Percentiles rank a stretch among this genome's conserved stretches.
Evolutionary conservation across 2,113 vertebrate species (phyloP).

Genomic region (Copsychus sechellarum): DNA sequence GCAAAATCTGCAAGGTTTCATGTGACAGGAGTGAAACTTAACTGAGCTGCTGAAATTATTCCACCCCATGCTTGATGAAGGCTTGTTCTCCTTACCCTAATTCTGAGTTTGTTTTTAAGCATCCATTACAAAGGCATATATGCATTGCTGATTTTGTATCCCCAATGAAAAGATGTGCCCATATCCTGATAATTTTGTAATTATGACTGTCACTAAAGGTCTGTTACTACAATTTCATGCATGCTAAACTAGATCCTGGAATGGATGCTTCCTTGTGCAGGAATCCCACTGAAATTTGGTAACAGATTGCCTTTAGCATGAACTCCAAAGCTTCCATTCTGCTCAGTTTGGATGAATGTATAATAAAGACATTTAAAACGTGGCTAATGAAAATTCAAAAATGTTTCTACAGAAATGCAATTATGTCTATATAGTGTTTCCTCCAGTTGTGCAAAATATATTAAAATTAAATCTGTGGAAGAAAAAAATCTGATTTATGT

Average conservation of each 20-base stretch:
- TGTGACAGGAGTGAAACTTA: slow-evolving; percentile 15
- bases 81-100: not conserved
- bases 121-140: not conserved
- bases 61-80: not conserved
- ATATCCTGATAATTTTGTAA: slow-evolving; percentile 5
- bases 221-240: not conserved
- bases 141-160: not conserved
- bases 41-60: not conserved
- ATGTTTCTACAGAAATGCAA: not conserved
- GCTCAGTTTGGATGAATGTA: not conserved
- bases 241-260: not conserved
- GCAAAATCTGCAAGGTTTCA: slow-evolving; percentile 19
- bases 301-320: not conserved
- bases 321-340: not conserved
- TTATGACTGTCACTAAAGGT: slow-evolving; percentile 6
- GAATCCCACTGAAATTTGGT: not conserved
- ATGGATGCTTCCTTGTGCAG: not conserved
- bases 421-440: not conserved
- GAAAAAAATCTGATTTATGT: not conserved
- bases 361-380: not conserved
- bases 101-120: not conserved
- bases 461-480: not conserved
- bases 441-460: not conserved
- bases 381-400: not conserved
- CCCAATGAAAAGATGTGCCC: not conserved